Evolutionary conservation across 2,888 invertebrate species (phyloP).

Genomic region (Cantharis rustica): DNA sequence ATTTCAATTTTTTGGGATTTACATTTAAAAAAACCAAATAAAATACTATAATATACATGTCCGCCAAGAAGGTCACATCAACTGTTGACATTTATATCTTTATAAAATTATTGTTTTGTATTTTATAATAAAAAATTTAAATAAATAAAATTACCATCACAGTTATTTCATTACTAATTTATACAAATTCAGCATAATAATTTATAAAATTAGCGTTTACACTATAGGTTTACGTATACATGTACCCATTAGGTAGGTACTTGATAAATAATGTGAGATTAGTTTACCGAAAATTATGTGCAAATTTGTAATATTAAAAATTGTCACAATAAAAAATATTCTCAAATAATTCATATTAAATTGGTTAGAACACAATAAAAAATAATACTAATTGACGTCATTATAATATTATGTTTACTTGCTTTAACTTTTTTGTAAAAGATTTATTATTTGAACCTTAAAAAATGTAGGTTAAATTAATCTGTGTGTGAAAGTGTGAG

Average conservation of each 20-base stretch:
- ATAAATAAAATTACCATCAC: not conserved
- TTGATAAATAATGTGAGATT: not conserved
- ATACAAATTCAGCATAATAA: not conserved
- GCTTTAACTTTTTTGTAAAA: not conserved
- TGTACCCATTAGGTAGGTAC: not conserved
- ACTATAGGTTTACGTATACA: not conserved
- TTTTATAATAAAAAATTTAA: not conserved
- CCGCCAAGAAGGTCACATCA: not conserved
- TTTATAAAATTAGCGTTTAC: not conserved
- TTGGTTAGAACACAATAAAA: not conserved
- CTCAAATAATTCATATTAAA: not conserved
- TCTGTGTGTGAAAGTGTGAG: not conserved
- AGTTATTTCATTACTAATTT: not conserved
- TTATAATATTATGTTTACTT: not conserved
- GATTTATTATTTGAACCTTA: not conserved
- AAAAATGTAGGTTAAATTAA: not conserved
- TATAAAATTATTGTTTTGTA: not conserved
- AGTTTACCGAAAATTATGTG: not conserved
- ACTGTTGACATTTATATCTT: not conserved
- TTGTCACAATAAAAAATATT: not conserved
- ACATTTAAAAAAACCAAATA: not conserved
- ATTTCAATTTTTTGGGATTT: not conserved
- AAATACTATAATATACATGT: not conserved
- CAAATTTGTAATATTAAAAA: not conserved
- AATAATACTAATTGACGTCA: not conserved